phyloP scores from a whole-genome alignment of 2,113 vertebrate genomes.

The Anser brachyrhynchus region DNA sequence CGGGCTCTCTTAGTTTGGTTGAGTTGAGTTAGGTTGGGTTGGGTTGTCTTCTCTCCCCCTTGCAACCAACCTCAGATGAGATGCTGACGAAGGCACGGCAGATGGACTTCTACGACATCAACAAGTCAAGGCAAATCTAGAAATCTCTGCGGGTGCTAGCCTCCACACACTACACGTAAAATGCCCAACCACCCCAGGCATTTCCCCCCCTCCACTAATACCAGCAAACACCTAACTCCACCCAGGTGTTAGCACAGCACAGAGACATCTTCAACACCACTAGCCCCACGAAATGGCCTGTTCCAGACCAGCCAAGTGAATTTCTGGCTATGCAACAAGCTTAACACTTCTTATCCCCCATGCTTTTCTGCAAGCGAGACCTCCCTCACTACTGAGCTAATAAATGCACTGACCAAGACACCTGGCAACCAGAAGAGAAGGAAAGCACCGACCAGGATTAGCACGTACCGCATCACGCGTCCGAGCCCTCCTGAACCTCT shows the following conservation, averaged over 20 bases:
- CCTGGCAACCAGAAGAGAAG: background rate
- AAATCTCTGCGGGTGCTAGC: background rate
- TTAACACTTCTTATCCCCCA: background rate
- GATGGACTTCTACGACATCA: background rate
- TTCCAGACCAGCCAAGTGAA: background rate
- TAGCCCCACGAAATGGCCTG: background rate
- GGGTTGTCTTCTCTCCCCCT: background rate
- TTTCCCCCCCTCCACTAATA: background rate
- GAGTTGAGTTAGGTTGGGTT: too few relatives aligned
- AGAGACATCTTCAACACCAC: rapidly evolving
- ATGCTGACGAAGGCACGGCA: background rate
- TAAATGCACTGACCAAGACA: background rate
- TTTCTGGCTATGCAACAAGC: background rate
- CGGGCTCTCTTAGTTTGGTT: background rate
- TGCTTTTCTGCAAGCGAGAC: background rate
- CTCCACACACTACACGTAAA: background rate
- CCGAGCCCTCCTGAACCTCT: background rate
- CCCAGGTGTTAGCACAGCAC: background rate
- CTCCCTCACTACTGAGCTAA: background rate
- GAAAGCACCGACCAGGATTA: background rate
- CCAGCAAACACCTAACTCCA: background rate
- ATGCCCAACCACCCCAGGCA: rapidly evolving
- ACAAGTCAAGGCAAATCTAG: background rate
- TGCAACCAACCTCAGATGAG: background rate
- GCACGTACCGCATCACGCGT: background rate